Evolutionary conservation across 2,888 invertebrate species (phyloP).

Genomic region (Amblyjoppa fuscipennis): DNA sequence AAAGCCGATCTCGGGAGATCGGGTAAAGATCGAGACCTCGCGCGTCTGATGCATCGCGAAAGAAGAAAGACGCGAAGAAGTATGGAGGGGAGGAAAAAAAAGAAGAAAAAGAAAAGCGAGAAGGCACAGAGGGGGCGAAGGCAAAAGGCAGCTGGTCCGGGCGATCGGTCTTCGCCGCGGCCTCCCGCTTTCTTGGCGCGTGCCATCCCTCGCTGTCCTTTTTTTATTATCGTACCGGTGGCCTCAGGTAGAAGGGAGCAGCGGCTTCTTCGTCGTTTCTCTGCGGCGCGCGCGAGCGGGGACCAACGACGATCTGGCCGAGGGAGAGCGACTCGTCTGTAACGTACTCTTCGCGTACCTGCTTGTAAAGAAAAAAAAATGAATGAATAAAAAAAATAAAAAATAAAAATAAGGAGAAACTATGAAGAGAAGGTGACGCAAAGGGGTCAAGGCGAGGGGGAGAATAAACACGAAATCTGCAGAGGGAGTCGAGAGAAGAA

Average conservation of each 20-base stretch:
- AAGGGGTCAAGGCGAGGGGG: slow-evolving; percentile 63
- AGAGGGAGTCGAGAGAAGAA: slow-evolving; percentile 34
- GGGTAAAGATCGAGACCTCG: slow-evolving; percentile 56
- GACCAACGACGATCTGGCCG: slow-evolving; percentile 33
- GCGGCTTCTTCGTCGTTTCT: slow-evolving; percentile 51
- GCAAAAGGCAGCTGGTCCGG: slow-evolving; percentile 68
- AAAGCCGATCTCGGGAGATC: slow-evolving; percentile 48
- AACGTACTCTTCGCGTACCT: slow-evolving; percentile 51
- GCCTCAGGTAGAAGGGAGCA: slow-evolving; percentile 64
- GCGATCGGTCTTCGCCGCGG: slow-evolving; percentile 62
- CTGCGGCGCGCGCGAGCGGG: slow-evolving; percentile 36
- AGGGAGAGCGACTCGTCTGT: slow-evolving; percentile 37
- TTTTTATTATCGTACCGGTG: slow-evolving; percentile 67
- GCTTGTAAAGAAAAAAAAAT: background rate
- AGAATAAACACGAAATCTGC: slow-evolving; percentile 52
- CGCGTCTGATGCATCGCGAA: slow-evolving; percentile 27
- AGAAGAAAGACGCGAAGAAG: slow-evolving; percentile 14
- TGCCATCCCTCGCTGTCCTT: slow-evolving; percentile 69
- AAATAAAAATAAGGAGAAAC: slow-evolving; percentile 8
- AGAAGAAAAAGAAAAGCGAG: slow-evolving; percentile 31
- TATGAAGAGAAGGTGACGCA: slow-evolving; percentile 42
- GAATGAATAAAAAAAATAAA: slow-evolving; percentile 21
- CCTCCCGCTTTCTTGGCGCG: slow-evolving; percentile 67
- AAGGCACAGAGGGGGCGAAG: slow-evolving; percentile 43
- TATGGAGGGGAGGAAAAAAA: slow-evolving; percentile 27